Evolutionary conservation across 2,888 invertebrate genomes (phyloP).

Genomic region (Tetragnatha montana): DNA sequence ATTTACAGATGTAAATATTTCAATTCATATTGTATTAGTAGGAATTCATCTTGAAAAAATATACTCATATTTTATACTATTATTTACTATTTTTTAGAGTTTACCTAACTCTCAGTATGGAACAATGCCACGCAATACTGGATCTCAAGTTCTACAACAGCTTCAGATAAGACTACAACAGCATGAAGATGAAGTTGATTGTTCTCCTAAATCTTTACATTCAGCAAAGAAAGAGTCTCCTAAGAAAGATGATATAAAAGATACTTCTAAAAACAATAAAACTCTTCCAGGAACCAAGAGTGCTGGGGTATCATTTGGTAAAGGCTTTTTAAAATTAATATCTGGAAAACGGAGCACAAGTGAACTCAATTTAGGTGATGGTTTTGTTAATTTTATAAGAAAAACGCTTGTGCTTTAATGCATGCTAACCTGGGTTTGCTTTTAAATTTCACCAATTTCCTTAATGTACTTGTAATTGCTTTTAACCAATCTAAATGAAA

Average conservation of each 20-base stretch:
- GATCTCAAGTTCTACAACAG: constrained; percentile 70
- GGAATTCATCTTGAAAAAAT: not conserved
- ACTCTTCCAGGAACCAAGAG: constrained; percentile 62
- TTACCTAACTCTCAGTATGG: constrained; percentile 54
- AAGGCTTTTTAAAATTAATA: constrained; percentile 77
- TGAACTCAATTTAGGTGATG: constrained; percentile 92
- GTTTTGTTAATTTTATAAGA: constrained; percentile 66
- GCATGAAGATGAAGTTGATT: constrained; percentile 22
- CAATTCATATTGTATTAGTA: not conserved
- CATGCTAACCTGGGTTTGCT: constrained; percentile 22
- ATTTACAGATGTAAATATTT: too few species aligned
- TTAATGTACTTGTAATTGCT: too few species aligned
- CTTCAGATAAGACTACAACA: constrained; percentile 66
- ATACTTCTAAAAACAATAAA: constrained; percentile 15
- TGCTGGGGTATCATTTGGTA: constrained; percentile 86
- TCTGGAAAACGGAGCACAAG: constrained; percentile 85
- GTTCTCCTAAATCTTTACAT: not conserved
- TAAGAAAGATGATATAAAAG: constrained; percentile 7
- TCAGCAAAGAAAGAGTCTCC: constrained; percentile 21
- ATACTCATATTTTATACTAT: not conserved
- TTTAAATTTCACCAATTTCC: not conserved
- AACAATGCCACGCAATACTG: constrained; percentile 73
- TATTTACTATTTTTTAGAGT: constrained; percentile 28
- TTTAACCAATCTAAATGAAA: too few species aligned
- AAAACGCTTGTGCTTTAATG: constrained; percentile 9